Evolutionary conservation across 35 echinoderm and acorn worm species (phyloP).

Genomic region (Hemicentrotus pulcherrimus): DNA sequence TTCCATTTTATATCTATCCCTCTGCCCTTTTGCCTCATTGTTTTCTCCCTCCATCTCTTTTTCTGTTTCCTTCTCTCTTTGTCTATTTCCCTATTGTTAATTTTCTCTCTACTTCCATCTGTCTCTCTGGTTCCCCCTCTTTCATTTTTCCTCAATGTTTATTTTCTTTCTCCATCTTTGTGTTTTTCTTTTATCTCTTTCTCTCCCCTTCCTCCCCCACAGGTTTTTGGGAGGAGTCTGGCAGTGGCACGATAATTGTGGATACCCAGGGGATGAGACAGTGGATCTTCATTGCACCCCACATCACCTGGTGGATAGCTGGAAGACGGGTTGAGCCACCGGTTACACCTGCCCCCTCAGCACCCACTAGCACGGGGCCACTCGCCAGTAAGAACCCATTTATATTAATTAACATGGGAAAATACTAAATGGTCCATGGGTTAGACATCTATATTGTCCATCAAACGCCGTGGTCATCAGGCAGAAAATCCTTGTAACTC

Average conservation of each 20-base stretch:
- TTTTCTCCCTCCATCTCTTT: background rate
- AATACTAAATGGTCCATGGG: too few species aligned
- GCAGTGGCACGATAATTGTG: background rate
- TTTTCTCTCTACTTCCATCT: background rate
- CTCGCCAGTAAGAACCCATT: background rate
- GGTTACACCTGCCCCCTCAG: background rate
- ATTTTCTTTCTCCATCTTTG: background rate
- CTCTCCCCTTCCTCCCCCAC: background rate
- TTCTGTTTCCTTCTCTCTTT: background rate
- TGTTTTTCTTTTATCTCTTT: background rate
- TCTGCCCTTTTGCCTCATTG: too few species aligned
- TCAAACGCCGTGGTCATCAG: background rate
- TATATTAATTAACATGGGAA: background rate
- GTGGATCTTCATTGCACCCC: background rate
- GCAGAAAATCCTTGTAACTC: background rate
- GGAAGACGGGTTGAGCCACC: background rate
- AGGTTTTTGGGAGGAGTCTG: slow-evolving; percentile 19
- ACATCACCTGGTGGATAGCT: slow-evolving; percentile 29
- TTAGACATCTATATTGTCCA: background rate
- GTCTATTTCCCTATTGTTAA: background rate
- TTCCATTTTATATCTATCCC: too few species aligned
- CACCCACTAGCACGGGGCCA: background rate
- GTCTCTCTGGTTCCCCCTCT: background rate
- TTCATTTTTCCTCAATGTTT: background rate
- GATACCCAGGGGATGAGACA: background rate